Evolutionary conservation across 2,113 vertebrate genomes (phyloP).

Genomic region (Trochalopteron elliotii): DNA sequence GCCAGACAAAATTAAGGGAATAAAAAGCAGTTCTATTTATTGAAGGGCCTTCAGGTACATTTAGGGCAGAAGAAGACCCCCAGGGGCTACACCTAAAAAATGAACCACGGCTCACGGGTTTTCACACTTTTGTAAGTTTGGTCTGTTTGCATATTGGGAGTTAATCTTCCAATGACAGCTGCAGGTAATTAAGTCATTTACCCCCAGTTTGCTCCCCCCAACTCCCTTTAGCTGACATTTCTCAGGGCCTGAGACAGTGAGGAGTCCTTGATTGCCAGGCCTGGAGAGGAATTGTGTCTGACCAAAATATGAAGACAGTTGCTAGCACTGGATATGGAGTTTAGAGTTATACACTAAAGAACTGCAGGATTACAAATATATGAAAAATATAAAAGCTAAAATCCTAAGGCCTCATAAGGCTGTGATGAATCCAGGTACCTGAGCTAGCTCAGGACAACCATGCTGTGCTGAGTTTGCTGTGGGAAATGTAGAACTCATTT

Average conservation of each 20-base stretch:
- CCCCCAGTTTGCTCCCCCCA: no score
- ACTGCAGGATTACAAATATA: neutral
- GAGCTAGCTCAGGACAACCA: neutral
- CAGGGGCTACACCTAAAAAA: neutral
- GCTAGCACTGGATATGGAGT: neutral
- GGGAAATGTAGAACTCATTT: neutral
- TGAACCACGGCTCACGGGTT: fast-evolving
- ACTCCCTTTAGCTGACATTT: neutral
- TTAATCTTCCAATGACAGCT: neutral
- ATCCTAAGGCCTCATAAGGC: neutral
- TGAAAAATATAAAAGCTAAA: neutral
- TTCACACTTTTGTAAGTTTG: neutral
- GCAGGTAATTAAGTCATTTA: neutral
- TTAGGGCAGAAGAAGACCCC: neutral
- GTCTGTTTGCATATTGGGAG: neutral
- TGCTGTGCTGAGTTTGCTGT: neutral
- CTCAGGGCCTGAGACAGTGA: neutral
- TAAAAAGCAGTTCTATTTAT: neutral
- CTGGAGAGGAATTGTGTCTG: neutral
- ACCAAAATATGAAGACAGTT: neutral
- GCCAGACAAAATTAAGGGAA: neutral
- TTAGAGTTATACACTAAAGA: neutral
- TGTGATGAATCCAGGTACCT: neutral
- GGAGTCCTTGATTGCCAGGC: neutral
- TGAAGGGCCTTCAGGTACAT: neutral